phyloP scores from a whole-genome alignment of 1,140 invertebrate species.

The Aleiodes sp. region DNA sequence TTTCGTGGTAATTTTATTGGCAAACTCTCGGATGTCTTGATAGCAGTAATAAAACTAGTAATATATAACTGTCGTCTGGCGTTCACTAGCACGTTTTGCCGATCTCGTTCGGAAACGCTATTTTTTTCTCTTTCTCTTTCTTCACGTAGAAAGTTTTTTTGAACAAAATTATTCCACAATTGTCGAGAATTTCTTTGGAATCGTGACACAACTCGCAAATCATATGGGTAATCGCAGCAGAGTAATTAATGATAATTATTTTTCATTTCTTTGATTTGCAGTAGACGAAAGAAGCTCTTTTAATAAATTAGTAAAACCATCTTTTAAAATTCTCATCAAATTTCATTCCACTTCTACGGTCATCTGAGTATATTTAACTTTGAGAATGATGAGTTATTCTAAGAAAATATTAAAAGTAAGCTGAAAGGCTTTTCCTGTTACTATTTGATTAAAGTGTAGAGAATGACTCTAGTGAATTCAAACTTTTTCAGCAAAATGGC shows the following conservation, averaged over 20 bases:
- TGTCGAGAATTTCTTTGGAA: too few species aligned
- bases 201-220: too few species aligned
- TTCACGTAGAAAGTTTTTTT: too few species aligned
- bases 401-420: slow-evolving; percentile 1
- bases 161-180: not conserved
- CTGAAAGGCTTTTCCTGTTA: slow-evolving; percentile 7
- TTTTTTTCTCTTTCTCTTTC: not conserved
- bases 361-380: not conserved
- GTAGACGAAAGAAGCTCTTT: not conserved
- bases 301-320: not conserved
- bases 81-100: not conserved
- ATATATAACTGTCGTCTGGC: slow-evolving; percentile 5
- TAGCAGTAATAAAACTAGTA: slow-evolving; percentile 6
- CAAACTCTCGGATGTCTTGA: slow-evolving; percentile 3
- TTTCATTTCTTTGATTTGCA: too few species aligned
- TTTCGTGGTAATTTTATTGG: slow-evolving; percentile 4
- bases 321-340: not conserved
- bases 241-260: too few species aligned
- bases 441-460: not conserved
- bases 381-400: slow-evolving; percentile 7
- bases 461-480: not conserved
- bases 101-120: not conserved
- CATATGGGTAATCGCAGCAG: too few species aligned
- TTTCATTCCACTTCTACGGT: not conserved
- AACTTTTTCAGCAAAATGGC: slow-evolving; percentile 2